phyloP scores from a whole-genome alignment of 37 sponge, comb jelly and placozoan genomes.

The Spongia lamella region DNA sequence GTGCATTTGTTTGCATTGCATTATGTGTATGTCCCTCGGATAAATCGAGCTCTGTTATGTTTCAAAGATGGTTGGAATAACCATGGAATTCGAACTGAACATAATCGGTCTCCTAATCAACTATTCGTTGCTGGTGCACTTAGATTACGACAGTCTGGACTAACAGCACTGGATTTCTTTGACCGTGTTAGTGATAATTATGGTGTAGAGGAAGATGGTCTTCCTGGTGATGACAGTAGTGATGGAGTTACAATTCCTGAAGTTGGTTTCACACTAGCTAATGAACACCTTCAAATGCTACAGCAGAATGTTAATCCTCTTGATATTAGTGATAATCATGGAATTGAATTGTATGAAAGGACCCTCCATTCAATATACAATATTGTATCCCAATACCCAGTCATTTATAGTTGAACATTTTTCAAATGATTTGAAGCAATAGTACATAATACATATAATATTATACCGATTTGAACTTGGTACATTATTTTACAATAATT shows the following conservation, averaged over 20 bases:
- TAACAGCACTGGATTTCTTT: conserved; percentile 35
- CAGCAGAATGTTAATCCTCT: conserved; percentile 10
- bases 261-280: not conserved
- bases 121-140: conserved; percentile 14
- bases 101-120: conserved; percentile 8
- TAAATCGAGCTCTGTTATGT: conserved; percentile 5
- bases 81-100: conserved; percentile 19
- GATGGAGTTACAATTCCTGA: conserved; percentile 25
- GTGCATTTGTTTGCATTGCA: conserved; percentile 36
- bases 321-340: conserved; percentile 21
- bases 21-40: conserved; percentile 37
- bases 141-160: not conserved
- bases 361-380: not conserved
- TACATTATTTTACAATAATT: no score
- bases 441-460: no score
- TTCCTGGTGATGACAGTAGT: not conserved
- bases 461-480: no score
- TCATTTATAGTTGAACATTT: not conserved
- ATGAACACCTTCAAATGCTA: conserved; percentile 4
- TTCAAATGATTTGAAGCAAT: no score
- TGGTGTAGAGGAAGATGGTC: conserved; percentile 22
- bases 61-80: conserved; percentile 44
- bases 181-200: conserved; percentile 19
- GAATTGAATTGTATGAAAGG: conserved; percentile 32
- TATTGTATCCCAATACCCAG: not conserved